phyloP scores from a whole-genome alignment of 2,888 invertebrate species.

The Cerceris ruficornis region DNA sequence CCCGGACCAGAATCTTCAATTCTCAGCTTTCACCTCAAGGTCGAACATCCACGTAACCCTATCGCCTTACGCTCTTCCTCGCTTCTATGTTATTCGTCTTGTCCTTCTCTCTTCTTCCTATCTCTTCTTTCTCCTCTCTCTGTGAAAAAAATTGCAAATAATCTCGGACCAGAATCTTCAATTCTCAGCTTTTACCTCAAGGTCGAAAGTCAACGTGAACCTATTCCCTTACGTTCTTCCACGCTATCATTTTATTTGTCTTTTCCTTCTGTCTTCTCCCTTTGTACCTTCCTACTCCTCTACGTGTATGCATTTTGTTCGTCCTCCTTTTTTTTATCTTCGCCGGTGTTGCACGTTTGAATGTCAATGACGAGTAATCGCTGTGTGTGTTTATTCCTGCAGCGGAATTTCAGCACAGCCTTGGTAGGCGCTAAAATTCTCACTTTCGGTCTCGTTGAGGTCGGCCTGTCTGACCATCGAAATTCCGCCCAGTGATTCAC shows the following conservation, averaged over 20 bases:
- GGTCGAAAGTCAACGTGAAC: slow-evolving; percentile 50
- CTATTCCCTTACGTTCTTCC: slow-evolving; percentile 18
- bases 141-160: slow-evolving; percentile 40
- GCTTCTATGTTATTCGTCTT: slow-evolving; percentile 7
- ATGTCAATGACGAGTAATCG: slow-evolving; percentile 63
- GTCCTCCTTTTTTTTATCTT: neutral
- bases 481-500: slow-evolving; percentile 63
- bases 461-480: slow-evolving; percentile 45
- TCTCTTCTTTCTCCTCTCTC: neutral
- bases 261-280: neutral
- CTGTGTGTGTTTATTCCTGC: slow-evolving; percentile 51
- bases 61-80: slow-evolving; percentile 14
- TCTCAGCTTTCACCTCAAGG: slow-evolving; percentile 55
- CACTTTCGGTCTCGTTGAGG: slow-evolving; percentile 70
- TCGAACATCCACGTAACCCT: slow-evolving; percentile 47
- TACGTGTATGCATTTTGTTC: too few relatives aligned
- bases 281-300: neutral
- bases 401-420: slow-evolving; percentile 69
- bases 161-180: slow-evolving; percentile 35
- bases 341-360: slow-evolving; percentile 48
- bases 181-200: slow-evolving; percentile 52
- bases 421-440: slow-evolving; percentile 78
- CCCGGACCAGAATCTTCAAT: slow-evolving; percentile 35
- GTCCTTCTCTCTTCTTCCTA: neutral
- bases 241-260: slow-evolving; percentile 8